phyloP scores from a whole-genome alignment of 2,113 vertebrate genomes.

The Eonycteris spelaea region DNA sequence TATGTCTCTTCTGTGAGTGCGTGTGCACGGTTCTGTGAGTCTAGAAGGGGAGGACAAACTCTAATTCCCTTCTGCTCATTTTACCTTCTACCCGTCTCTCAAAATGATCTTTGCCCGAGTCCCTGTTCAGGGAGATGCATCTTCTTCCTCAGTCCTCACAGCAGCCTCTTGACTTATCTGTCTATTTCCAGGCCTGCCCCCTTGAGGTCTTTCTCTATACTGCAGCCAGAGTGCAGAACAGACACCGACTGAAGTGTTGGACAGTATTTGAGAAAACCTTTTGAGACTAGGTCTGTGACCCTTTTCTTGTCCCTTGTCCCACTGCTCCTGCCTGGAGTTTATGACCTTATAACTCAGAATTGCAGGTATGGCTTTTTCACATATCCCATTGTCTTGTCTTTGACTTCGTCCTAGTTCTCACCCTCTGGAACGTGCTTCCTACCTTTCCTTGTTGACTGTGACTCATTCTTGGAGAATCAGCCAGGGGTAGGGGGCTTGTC shows the following conservation, averaged over 20 bases:
- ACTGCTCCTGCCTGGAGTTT: background rate
- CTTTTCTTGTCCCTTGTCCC: background rate
- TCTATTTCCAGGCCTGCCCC: background rate
- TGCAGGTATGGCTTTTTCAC: background rate
- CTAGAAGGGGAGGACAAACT: background rate
- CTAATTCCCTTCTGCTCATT: background rate
- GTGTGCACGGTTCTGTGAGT: background rate
- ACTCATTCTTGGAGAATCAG: background rate
- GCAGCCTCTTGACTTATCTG: background rate
- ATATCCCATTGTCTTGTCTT: background rate
- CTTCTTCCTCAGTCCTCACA: background rate
- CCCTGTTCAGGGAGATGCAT: fast-evolving
- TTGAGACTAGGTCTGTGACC: background rate
- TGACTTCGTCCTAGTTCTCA: background rate
- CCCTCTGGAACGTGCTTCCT: background rate
- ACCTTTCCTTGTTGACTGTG: background rate
- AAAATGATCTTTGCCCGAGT: no score
- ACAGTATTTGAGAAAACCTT: background rate
- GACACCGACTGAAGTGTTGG: background rate
- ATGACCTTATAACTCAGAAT: background rate
- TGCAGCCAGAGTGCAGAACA: background rate
- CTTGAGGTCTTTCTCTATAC: background rate
- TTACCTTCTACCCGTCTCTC: background rate
- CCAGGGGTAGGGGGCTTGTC: background rate
- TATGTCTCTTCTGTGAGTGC: background rate